phyloP scores from a whole-genome alignment of 2,113 vertebrate genomes.

The Cynocephalus volans region DNA sequence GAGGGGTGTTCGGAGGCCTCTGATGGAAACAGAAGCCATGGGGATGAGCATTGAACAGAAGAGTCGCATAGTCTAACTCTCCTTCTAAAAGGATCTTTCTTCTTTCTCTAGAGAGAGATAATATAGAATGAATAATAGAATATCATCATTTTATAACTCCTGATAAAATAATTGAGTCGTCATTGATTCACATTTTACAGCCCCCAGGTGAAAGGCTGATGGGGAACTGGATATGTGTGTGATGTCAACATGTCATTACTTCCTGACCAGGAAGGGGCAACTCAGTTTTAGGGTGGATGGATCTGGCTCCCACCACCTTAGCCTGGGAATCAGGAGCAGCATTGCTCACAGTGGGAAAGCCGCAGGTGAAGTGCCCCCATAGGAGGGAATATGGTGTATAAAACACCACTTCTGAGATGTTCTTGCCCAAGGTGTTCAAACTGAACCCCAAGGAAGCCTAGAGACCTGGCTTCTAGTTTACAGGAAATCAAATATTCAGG shows the following conservation, averaged over 20 bases:
- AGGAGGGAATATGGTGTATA: accelerated
- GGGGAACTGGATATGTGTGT: background rate
- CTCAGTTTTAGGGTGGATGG: background rate
- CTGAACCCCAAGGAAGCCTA: background rate
- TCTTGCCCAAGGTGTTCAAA: background rate
- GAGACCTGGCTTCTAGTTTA: background rate
- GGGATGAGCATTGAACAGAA: background rate
- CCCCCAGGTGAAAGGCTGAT: background rate
- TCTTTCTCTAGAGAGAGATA: background rate
- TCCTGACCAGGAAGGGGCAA: background rate
- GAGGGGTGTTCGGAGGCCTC: background rate
- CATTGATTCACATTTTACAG: background rate
- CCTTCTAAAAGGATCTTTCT: background rate
- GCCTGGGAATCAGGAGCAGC: background rate
- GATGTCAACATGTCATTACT: background rate
- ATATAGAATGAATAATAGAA: background rate
- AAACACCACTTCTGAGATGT: background rate
- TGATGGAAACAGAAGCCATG: background rate
- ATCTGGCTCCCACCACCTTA: background rate
- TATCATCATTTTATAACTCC: background rate
- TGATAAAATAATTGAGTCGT: background rate
- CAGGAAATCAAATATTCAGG: background rate
- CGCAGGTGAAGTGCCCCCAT: background rate
- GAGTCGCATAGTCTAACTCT: background rate
- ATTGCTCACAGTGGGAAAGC: background rate